Base-by-base conservation (phyloP, 2,797 vertebrate species). In the Gymnoscopelus braueri region DNA sequence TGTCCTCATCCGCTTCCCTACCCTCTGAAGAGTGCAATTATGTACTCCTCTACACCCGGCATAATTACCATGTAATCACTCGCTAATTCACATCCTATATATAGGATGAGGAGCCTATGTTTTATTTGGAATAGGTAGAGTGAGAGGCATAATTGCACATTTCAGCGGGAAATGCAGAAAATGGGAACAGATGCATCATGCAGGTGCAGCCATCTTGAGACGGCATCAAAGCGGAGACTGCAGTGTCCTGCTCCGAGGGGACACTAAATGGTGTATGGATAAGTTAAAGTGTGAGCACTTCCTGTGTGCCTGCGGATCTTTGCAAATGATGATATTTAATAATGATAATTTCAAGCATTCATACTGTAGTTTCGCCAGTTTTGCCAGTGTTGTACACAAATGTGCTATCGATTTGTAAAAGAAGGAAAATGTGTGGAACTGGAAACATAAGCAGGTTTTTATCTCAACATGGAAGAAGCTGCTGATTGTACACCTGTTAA, bases 191-290 rank as follows among this genome's bases (percentile, higher is more conserved):
- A 50, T 23, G 19, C 53, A 11, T 71, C 51, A 12, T 72, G 74
- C 77, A 76, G 62, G 8, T 26, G 84, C 79, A 71, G 85, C 87
- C 86, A 88, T 87, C 69, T 90, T 87, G 55, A 77, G 67, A 52
- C 47, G 48, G 58, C 32, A 68, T 65, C 74, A 87, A 89, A 82
- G 87, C 87, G 86, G 86, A 79, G 81, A 72, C 71, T 10, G 0
- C 53, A 66, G 55, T 61, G 63, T 65, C 32, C 75, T 74, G 71
- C 68, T 55, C 52, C 77, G 60, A 24, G 5, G 4, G 48, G 24
- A 24, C 15, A 52, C 63, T 74, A 59, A 81, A 65, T 59, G 50
- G 61, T 3, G 60, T 66, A 12, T 57, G 58, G 24, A 55, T 48
- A 39, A 55, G 32, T 65, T 9, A 44, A 64, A 5, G 48, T 60